These are phyloP conservation scores for Cromileptes altivelis DNA, from an alignment of 2,113 vertebrate genomes.

Conservation along the genomic window DNA sequence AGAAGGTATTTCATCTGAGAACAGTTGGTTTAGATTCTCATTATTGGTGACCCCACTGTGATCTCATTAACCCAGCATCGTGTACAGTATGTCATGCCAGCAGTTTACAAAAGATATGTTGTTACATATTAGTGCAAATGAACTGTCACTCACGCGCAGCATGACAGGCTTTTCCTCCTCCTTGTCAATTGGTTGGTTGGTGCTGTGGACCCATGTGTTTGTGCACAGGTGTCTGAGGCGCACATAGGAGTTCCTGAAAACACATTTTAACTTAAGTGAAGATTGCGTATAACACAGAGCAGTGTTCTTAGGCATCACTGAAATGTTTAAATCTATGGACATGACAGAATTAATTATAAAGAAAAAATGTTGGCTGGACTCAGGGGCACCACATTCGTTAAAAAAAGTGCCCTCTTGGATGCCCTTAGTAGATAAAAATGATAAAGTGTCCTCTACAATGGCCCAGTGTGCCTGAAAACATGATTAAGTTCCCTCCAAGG, in stretches of 20 bases:
- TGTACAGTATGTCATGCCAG: not conserved
- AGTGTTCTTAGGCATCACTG: not conserved
- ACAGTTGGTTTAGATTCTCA: not conserved
- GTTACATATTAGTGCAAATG: not conserved
- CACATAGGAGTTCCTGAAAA: conserved; percentile 95
- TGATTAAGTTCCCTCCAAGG: not conserved
- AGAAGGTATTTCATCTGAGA: not conserved
- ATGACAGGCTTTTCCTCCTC: conserved; percentile 99
- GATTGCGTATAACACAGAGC: not conserved
- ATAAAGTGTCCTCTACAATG: not conserved
- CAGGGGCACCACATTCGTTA: too few relatives aligned
- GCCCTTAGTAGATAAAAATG: not conserved
- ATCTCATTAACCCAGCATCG: not conserved
- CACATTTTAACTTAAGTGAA: conserved; percentile 3
- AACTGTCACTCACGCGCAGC: conserved; percentile 88
- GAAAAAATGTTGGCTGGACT: too few relatives aligned
- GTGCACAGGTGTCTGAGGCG: conserved; percentile 98
- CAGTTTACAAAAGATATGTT: not conserved
- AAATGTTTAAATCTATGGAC: not conserved
- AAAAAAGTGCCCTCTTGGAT: not conserved
- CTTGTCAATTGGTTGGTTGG: conserved; percentile 99
- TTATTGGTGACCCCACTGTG: not conserved
- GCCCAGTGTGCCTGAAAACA: too few relatives aligned
- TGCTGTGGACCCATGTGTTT: conserved; percentile 99
- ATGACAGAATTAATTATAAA: not conserved